Evolutionary conservation across 2,888 invertebrate genomes (phyloP), one percentile per base, ranked within the genome.

Genomic region (Boloria selene): DNA sequence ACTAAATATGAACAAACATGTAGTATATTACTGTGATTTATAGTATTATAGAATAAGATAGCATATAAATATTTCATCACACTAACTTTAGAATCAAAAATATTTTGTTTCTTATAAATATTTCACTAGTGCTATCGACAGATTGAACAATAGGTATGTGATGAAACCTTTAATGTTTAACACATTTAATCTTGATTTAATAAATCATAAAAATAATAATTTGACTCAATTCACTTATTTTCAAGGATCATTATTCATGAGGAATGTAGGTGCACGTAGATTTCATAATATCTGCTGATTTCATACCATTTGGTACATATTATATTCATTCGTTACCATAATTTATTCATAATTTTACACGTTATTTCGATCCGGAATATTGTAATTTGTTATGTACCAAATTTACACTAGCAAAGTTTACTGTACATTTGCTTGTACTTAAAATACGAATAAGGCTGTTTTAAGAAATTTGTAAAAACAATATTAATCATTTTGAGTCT

Each of bases 181-280:
- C 44, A 26, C 17, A 5, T 14, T 53, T 52, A 4, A 44, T 38
- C 10, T 61, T 50, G 61, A 47, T 56, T 17, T 50, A 50, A 53
- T 65, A 53, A 51, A 61, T 60, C 42, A 60, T 22, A 44, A 49
- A 45, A 45, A 63, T 47, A 54, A 60, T 52, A 44, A 13, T 38
- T 45, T 64, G 55, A 54, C 42, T 16, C 17, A 66, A 63, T 65
- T 52, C 14, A 66, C 22, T 54, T 51, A 63, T n/a, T 68, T 61
- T 47, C 66, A 68, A 70, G 68, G 67, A 70, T 70, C 62, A 65
- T 63, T 70, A 60, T 65, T 47, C 60, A 61, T 52, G 47, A 56
- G 62, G 62, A 52, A 68, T 70, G 62, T 61, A 55, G 61, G 22
- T 60, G 55, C 45, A 44, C 13, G 44, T 51, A 54, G n/a, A 16